Evolutionary conservation across 2,113 vertebrate species (phyloP).

Genomic region (Eretmochelys imbricata): DNA sequence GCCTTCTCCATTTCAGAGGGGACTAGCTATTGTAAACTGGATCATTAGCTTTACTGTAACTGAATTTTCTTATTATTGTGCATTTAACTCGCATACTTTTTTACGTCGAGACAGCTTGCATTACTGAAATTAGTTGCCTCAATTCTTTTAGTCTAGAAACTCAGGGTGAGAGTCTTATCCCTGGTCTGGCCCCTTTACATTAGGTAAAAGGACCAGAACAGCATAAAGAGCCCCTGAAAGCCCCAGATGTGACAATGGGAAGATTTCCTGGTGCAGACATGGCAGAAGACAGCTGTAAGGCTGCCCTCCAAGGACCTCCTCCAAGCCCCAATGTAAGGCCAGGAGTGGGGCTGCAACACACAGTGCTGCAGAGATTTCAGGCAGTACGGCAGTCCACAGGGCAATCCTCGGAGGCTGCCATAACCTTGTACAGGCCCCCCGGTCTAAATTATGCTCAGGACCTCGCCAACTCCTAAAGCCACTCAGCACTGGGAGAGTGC

Average conservation of each 20-base stretch:
- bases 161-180: neutral
- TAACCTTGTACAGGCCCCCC: neutral
- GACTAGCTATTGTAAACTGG: neutral
- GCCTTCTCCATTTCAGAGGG: neutral
- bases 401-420: neutral
- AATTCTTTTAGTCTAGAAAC: neutral
- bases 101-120: neutral
- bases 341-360: too few relatives aligned
- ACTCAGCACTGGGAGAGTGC: neutral
- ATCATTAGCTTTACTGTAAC: neutral
- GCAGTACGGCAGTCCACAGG: neutral
- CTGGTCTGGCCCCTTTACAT: neutral
- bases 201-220: neutral
- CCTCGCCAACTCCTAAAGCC: neutral
- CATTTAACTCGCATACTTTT: neutral
- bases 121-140: neutral
- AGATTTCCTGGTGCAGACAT: neutral
- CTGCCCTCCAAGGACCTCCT: too few relatives aligned
- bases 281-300: too few relatives aligned
- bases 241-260: neutral
- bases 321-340: too few relatives aligned
- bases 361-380: neutral
- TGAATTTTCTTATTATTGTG: slow-evolving; percentile 4
- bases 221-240: neutral
- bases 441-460: neutral